phyloP scores from a whole-genome alignment of 1,140 invertebrate species.

The Leptopilina clavipes region DNA sequence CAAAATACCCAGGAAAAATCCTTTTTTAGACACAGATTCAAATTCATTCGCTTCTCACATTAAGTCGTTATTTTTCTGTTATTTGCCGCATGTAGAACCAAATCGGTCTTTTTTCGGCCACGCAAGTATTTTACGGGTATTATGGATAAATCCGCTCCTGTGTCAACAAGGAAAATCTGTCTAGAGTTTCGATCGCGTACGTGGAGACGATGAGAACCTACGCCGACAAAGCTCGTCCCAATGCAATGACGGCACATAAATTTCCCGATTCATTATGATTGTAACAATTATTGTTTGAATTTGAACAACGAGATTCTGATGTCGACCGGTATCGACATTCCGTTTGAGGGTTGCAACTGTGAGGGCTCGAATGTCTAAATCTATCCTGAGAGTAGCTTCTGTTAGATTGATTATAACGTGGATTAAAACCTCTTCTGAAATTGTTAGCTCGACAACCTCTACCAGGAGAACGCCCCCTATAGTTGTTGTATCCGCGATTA shows the following conservation, averaged over 20 bases:
- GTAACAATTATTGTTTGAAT: not conserved
- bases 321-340: not conserved
- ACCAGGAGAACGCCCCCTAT: not conserved
- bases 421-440: not conserved
- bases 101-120: not conserved
- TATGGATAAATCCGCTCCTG: not conserved
- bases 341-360: not conserved
- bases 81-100: not conserved
- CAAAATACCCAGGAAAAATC: not conserved
- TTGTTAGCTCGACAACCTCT: not conserved
- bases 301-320: not conserved
- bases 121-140: not conserved
- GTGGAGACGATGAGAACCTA: not conserved
- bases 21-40: not conserved
- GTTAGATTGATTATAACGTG: not conserved
- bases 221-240: not conserved
- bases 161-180: not conserved
- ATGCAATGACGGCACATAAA: not conserved
- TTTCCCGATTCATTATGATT: not conserved
- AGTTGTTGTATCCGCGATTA: not conserved
- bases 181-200: not conserved
- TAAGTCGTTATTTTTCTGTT: not conserved
- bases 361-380: not conserved
- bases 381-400: not conserved
- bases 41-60: not conserved